A percentile compares a stretch with the other conserved stretches of the same genome.
These are phyloP conservation scores for Leucophenga montana DNA, from an alignment of 2,888 invertebrate species.

Conservation along the genomic window DNA sequence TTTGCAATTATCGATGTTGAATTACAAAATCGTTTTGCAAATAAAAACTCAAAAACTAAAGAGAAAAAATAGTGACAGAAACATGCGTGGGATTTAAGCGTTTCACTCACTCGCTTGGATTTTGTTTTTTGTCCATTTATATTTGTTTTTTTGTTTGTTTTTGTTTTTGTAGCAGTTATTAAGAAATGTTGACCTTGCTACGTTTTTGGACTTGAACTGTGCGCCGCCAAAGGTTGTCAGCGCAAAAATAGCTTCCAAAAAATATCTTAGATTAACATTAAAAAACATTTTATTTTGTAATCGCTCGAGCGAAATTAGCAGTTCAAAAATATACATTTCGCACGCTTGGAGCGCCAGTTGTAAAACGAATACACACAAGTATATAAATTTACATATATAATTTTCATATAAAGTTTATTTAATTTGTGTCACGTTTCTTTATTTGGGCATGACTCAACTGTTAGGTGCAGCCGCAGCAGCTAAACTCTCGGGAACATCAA, in stretches of 20 bases:
- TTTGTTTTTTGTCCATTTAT: background rate
- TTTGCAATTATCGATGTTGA: background rate
- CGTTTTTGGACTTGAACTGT: constrained; percentile 21
- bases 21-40: background rate
- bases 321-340: constrained; percentile 1
- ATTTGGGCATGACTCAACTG: too few relatives aligned
- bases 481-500: too few relatives aligned
- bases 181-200: constrained; percentile 22
- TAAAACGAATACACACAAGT: background rate
- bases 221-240: constrained; percentile 3
- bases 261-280: constrained; percentile 1
- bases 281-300: constrained; percentile 8
- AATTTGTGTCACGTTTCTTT: too few relatives aligned
- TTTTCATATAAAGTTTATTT: too few relatives aligned
- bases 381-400: background rate
- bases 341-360: background rate
- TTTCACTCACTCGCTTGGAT: background rate
- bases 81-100: constrained; percentile 2
- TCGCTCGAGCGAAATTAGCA: background rate
- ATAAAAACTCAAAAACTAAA: background rate
- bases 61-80: background rate
- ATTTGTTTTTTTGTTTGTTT: background rate
- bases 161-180: background rate
- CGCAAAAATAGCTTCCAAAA: background rate
- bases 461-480: too few relatives aligned